Base-by-base conservation (phyloP, 2,797 vertebrate species). In the Peromyscus nudipes region DNA sequence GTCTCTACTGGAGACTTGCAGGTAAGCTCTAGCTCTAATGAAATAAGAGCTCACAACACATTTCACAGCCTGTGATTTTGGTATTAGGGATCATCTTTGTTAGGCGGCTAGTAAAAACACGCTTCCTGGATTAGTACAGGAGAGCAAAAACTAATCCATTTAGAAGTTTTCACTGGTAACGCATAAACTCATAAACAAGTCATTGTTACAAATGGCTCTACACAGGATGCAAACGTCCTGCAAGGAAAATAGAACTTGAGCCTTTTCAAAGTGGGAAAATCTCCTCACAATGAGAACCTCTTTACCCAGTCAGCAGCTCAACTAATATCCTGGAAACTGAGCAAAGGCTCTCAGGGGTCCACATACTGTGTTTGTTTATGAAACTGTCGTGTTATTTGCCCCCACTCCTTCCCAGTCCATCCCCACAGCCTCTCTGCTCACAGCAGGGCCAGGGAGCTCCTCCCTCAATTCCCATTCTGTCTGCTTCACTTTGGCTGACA, bases 171-270 rank as follows among this genome's bases (percentile, higher is more conserved):
- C 60, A 86, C 1, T 84, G 60, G 77, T 64, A 73, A 84, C n/a
- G 71, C 64, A 77, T 81, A 97, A 96, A 64, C 1, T 91, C 75
- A 89, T 46, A 95, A 86, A 34, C n/a, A 96, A 93, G 82, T 85
- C 88, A 89, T 69, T 29, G 40, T 87, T 89, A 60, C 34, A 94
- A 27, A 83, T 37, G 37, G 75, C 25, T 19, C 57, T 95, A 10
- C 27, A 65, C 31, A 91, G 46, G 67, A 86, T 31, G 29, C 37
- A 93, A 71, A 81, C 94, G 34, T 29, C 65, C 46, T 77, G n/a
- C 25, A 55, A 89, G 34, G 34, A 92, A 92, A 95, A 94, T 6
- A 82, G 62, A 89, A 88, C 55, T 79, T 84, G 29, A 94, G 79
- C 43, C 79, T 93, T 90, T 80, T 93, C 27, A 65, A 93, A 95